Evolutionary conservation across 2,797 vertebrate species (phyloP).

Genomic region (Champsocephalus esox): DNA sequence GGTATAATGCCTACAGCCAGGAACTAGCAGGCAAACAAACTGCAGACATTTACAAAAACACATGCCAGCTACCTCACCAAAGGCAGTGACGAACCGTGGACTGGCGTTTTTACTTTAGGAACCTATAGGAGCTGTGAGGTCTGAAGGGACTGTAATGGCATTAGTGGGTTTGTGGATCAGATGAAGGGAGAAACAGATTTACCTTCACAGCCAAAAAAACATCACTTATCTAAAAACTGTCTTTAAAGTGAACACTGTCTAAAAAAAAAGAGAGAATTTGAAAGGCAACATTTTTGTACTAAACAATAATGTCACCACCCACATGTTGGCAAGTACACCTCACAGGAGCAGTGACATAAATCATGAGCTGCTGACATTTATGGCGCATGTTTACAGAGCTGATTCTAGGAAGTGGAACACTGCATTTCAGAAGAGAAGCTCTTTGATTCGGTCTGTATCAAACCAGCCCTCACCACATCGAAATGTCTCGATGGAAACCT

Average conservation of each 20-base stretch:
- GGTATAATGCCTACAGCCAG: slow-evolving; percentile 57
- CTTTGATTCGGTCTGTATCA: slow-evolving; percentile 51
- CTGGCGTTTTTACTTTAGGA: slow-evolving; percentile 48
- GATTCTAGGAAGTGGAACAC: slow-evolving; percentile 72
- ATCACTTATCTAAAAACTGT: slow-evolving; percentile 16
- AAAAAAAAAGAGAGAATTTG: slow-evolving; percentile 37
- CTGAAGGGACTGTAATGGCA: slow-evolving; percentile 47
- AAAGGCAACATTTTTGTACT: slow-evolving; percentile 39
- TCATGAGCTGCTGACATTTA: slow-evolving; percentile 74
- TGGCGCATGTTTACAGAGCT: slow-evolving; percentile 60
- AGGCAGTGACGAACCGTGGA: slow-evolving; percentile 40
- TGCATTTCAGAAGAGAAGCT: slow-evolving; percentile 58
- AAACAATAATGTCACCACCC: slow-evolving; percentile 50
- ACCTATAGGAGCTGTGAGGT: slow-evolving; percentile 39
- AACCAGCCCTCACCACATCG: slow-evolving; percentile 43
- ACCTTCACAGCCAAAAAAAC: slow-evolving; percentile 6
- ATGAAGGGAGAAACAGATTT: slow-evolving; percentile 38
- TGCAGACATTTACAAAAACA: slow-evolving; percentile 62
- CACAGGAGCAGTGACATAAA: slow-evolving; percentile 59
- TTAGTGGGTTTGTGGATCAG: slow-evolving; percentile 38
- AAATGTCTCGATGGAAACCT: slow-evolving; percentile 77
- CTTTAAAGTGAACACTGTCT: not conserved
- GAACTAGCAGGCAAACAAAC: slow-evolving; percentile 53
- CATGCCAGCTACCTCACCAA: slow-evolving; percentile 41
- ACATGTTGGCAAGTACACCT: slow-evolving; percentile 22